Conservation (phyloP, 1,140 invertebrate genomes). For the Idris sp. region DNA sequence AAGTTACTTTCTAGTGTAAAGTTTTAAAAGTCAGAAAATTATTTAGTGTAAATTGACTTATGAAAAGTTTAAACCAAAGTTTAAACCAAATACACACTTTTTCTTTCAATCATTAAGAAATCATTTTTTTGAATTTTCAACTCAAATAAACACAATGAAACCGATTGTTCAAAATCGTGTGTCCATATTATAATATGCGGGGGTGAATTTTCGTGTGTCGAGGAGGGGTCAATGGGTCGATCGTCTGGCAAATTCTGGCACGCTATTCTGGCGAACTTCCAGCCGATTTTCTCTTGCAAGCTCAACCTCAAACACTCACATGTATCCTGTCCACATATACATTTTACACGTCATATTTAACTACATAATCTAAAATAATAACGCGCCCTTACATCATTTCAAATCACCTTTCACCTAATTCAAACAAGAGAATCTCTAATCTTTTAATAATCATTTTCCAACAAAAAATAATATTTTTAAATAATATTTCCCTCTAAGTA, state of each 20-base stretch:
- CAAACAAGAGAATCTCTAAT: too few species aligned
- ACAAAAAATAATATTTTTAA: too few species aligned
- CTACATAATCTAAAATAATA: constrained; percentile 1
- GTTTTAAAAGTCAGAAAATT: too few species aligned
- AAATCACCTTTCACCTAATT: too few species aligned
- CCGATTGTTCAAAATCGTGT: constrained; percentile 17
- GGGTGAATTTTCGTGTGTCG: constrained; percentile 4
- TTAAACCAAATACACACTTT: too few species aligned
- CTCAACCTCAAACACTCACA: constrained; percentile 23
- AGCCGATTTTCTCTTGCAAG: constrained; percentile 31
- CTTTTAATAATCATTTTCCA: too few species aligned
- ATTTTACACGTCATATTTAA: constrained; percentile 9
- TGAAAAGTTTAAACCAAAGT: too few species aligned
- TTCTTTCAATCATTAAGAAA: too few species aligned
- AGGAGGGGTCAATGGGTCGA: constrained; percentile 26
- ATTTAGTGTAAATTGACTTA: too few species aligned
- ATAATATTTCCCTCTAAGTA: too few species aligned
- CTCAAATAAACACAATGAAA: constrained; percentile 7
- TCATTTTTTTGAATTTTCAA: too few species aligned
- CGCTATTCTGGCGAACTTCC: constrained; percentile 28
- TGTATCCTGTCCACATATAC: constrained; percentile 15
- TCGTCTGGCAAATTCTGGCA: constrained; percentile 39
- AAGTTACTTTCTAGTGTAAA: too few species aligned
- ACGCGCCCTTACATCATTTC: constrained; percentile 5
- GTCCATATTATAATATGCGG: constrained; percentile 18